Percentiles rank a stretch among this genome's conserved stretches.
phyloP scores from a whole-genome alignment of 2,113 vertebrate genomes.

The Amia ocellicauda region DNA sequence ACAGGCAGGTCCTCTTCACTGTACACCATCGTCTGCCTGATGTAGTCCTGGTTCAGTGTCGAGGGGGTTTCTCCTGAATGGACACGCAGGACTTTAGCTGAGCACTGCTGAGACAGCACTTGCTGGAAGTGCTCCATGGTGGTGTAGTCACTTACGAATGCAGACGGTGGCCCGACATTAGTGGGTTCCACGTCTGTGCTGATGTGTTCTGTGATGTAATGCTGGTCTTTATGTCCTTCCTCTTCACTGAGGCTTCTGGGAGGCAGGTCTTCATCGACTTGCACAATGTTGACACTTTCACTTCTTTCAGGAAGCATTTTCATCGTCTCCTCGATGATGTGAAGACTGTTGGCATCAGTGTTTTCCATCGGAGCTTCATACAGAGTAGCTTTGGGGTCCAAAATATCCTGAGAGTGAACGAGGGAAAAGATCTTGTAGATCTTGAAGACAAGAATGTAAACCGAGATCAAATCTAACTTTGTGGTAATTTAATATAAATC shows the following conservation, averaged over 20 bases:
- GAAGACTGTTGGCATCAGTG: slow-evolving; percentile 50
- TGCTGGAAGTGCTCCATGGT: slow-evolving; percentile 71
- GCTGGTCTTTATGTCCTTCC: background rate
- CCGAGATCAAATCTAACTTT: no score
- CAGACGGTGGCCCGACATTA: slow-evolving; percentile 11
- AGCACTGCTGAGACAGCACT: slow-evolving; percentile 10
- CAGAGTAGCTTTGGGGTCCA: slow-evolving; percentile 31
- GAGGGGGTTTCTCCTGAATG: slow-evolving; percentile 2
- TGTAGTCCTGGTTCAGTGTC: slow-evolving; percentile 33
- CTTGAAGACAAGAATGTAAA: no score
- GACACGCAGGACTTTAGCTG: background rate
- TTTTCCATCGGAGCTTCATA: slow-evolving; percentile 38
- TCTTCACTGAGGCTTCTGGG: no score
- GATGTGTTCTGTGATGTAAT: background rate
- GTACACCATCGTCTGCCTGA: slow-evolving; percentile 43
- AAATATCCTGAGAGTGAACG: slow-evolving; percentile 42
- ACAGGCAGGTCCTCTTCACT: no score
- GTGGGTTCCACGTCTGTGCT: background rate
- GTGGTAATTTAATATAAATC: no score
- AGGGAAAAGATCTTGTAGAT: background rate
- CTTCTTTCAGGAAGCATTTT: background rate
- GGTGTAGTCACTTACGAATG: slow-evolving; percentile 61
- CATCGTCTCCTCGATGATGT: slow-evolving; percentile 45
- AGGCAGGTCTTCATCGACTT: no score
- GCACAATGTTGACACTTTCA: no score